Evolutionary conservation across 1,140 invertebrate species (phyloP).

Genomic region (Dendrolimus kikuchii): DNA sequence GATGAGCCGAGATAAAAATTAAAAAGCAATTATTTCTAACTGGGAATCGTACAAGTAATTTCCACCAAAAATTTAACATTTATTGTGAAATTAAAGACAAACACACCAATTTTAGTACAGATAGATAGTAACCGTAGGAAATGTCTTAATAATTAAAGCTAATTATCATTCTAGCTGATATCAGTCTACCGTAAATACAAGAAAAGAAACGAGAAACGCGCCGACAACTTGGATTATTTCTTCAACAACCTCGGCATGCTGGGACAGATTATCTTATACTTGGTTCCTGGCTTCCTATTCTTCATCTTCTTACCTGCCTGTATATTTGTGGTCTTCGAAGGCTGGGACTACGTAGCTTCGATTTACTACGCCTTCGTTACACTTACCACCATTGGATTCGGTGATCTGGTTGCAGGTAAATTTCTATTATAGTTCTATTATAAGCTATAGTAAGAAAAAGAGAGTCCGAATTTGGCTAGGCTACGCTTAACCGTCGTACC

Average conservation of each 20-base stretch:
- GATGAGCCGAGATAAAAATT: too few species aligned
- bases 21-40: too few species aligned
- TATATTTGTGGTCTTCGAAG: slow-evolving; percentile 90
- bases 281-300: slow-evolving; percentile 89
- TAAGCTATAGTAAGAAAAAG: not conserved
- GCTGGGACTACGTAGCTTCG: slow-evolving; percentile 91
- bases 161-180: slow-evolving; percentile 73
- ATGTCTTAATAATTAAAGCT: not conserved
- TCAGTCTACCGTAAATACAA: slow-evolving; percentile 85
- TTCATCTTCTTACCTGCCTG: slow-evolving; percentile 95
- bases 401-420: slow-evolving; percentile 87
- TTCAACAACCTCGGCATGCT: slow-evolving; percentile 81
- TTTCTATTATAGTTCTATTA: slow-evolving; percentile 3
- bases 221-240: slow-evolving; percentile 73
- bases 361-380: slow-evolving; percentile 95
- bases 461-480: too few species aligned
- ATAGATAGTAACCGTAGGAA: too few species aligned
- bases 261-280: slow-evolving; percentile 83
- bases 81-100: too few species aligned
- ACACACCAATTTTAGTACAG: too few species aligned
- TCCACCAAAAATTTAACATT: too few species aligned
- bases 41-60: too few species aligned
- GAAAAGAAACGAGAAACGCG: slow-evolving; percentile 75
- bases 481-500: too few species aligned
- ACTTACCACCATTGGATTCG: slow-evolving; percentile 95